Evolutionary conservation across 2,888 invertebrate species (phyloP).

Genomic region (Scaptodrosophila latifasciaeformis): DNA sequence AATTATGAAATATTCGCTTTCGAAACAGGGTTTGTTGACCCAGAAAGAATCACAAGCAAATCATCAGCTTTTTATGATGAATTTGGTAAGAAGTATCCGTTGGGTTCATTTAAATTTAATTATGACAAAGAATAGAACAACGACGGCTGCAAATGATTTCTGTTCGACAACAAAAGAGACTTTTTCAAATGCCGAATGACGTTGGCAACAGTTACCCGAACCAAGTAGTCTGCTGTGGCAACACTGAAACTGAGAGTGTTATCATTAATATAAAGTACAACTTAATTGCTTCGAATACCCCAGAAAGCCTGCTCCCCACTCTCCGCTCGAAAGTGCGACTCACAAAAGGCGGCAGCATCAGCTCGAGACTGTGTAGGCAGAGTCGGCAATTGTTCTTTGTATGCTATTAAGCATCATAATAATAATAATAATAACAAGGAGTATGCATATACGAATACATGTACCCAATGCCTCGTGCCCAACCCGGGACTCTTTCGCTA

Average conservation of each 20-base stretch:
- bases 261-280: constrained; percentile 48
- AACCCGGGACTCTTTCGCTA: too few relatives aligned
- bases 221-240: background rate
- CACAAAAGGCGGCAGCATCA: background rate
- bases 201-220: background rate
- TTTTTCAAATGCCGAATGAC: too few relatives aligned
- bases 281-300: constrained; percentile 48
- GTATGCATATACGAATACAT: background rate
- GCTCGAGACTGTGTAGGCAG: background rate
- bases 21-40: too few relatives aligned
- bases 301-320: background rate
- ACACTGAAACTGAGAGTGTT: too few relatives aligned
- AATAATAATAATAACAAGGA: constrained; percentile 51
- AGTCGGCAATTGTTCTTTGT: background rate
- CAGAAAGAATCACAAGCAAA: too few relatives aligned
- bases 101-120: too few relatives aligned
- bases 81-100: too few relatives aligned
- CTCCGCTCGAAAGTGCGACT: background rate
- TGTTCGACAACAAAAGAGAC: too few relatives aligned
- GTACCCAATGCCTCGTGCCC: too few relatives aligned
- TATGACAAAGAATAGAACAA: constrained; percentile 6
- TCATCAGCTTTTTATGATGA: too few relatives aligned
- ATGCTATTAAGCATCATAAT: constrained; percentile 52
- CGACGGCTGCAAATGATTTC: background rate
- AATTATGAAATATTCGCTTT: too few relatives aligned